phyloP scores from a whole-genome alignment of 2,888 invertebrate species.

The Phortica okadai region DNA sequence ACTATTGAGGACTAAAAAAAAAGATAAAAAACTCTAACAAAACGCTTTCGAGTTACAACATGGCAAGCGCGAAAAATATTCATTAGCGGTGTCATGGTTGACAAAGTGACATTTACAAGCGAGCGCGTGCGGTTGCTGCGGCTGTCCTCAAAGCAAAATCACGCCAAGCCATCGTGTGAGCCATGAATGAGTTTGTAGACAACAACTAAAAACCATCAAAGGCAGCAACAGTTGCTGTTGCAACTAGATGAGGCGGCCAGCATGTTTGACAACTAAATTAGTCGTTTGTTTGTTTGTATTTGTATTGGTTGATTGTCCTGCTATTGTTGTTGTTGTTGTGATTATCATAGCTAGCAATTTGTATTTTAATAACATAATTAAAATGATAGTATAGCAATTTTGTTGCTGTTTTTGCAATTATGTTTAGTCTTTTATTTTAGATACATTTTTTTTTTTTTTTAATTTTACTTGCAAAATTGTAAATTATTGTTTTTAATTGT shows the following conservation, averaged over 20 bases:
- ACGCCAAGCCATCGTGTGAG: too few species aligned
- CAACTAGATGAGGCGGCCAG: constrained; percentile 6
- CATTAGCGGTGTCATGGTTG: constrained; percentile 25
- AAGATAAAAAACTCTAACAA: background rate
- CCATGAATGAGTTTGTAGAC: background rate
- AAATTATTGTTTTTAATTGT: constrained; percentile 37
- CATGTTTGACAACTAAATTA: constrained; percentile 40
- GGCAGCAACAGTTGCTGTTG: background rate
- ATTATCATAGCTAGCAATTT: constrained; percentile 31
- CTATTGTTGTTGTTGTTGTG: background rate
- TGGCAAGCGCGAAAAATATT: constrained; percentile 31
- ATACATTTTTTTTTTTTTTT: constrained; percentile 9
- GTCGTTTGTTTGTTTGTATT: constrained; percentile 3
- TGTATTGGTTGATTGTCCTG: background rate
- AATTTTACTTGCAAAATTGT: constrained; percentile 4
- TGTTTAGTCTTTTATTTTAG: background rate
- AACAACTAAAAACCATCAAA: background rate
- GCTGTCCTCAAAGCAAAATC: background rate
- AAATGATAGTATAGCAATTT: constrained; percentile 33
- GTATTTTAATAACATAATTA: constrained; percentile 41
- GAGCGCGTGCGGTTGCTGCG: background rate
- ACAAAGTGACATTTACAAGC: constrained; percentile 8
- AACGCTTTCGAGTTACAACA: background rate
- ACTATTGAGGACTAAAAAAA: background rate
- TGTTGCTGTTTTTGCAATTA: constrained; percentile 19